Base-by-base conservation (phyloP, 2,888 invertebrate genomes). In the Drosophila trichaetosa region DNA sequence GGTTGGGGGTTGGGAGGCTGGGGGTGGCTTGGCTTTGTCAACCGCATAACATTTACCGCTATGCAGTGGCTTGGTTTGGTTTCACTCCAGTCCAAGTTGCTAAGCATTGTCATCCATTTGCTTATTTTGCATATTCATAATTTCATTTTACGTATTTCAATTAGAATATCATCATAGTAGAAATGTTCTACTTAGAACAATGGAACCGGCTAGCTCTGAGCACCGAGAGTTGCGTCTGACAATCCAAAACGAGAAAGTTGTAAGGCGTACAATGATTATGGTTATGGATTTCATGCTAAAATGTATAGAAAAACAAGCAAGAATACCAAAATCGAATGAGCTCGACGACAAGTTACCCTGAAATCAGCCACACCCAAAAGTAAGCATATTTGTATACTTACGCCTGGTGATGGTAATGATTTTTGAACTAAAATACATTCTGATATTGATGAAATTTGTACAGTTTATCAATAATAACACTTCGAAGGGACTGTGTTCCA, bases 121-220 rank as follows among this genome's bases (percentile, higher is more conserved):
- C 89, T 89, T 86, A 89, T 81, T 89, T 90, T 89, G 89, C 90
- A 90, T 89, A 89, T 90, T 89, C 89, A 90, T 89, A 90, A 89
- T 89, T 90, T 90, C 79, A 77, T 90, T 89, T 90, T 89, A 79
- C 80, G 81, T 82, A 86, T 83, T 90, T 88, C 90, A 89, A 89
- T 89, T 89, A 89, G 86, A 90, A 90, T 88, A 86, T 80, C 88
- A 90, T 89, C 90, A 89, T 72, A 65, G 80, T 69, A 67, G 78
- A 76, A 72, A 79, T 76, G 69, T 63, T 83, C 71, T 69, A 76
- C 69, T 79, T 87, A 59, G 73, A 84, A 85, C 85, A 85, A 85
- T 87, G 84, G 69, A 66, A 31, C 67, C 56, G 69, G 65, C 57
- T 69, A 66, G 53, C 54, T 66, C 53, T 16, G 3, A 27, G 18